Percentiles rank a stretch among this genome's conserved stretches.
Conservation (phyloP, 2,797 vertebrate genomes). For the Emydoidea blandingii region DNA sequence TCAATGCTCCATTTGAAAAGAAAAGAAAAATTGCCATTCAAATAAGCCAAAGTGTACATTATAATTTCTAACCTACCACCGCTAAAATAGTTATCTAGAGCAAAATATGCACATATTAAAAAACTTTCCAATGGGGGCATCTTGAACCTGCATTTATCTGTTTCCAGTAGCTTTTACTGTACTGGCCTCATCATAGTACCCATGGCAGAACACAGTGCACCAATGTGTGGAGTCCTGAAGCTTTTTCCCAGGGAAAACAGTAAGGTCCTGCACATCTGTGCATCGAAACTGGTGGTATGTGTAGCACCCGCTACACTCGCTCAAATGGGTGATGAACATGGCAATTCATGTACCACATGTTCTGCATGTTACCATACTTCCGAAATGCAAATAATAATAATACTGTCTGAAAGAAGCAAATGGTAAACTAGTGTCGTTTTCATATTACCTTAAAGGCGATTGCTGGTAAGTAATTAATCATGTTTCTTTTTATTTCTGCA, state of each 20-base stretch:
- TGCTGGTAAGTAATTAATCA: background rate
- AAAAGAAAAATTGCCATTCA: background rate
- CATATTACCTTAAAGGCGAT: background rate
- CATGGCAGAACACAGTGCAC: background rate
- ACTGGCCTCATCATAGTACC: background rate
- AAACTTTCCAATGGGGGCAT: background rate
- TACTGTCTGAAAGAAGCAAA: slow-evolving; percentile 32
- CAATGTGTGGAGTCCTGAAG: background rate
- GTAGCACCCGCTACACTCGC: background rate
- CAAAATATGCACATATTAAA: background rate
- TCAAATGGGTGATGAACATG: background rate
- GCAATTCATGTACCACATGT: background rate
- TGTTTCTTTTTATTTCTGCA: background rate
- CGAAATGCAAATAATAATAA: background rate
- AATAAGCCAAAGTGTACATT: background rate
- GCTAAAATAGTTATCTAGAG: background rate
- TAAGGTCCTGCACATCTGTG: background rate
- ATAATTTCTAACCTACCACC: background rate
- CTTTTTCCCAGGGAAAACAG: background rate
- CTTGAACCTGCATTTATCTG: background rate
- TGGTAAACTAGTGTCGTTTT: background rate
- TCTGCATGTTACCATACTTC: background rate
- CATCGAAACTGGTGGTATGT: background rate
- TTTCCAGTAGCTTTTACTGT: background rate
- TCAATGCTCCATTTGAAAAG: background rate